phyloP scores from a whole-genome alignment of 2,113 vertebrate genomes.

The Macrotus californicus region DNA sequence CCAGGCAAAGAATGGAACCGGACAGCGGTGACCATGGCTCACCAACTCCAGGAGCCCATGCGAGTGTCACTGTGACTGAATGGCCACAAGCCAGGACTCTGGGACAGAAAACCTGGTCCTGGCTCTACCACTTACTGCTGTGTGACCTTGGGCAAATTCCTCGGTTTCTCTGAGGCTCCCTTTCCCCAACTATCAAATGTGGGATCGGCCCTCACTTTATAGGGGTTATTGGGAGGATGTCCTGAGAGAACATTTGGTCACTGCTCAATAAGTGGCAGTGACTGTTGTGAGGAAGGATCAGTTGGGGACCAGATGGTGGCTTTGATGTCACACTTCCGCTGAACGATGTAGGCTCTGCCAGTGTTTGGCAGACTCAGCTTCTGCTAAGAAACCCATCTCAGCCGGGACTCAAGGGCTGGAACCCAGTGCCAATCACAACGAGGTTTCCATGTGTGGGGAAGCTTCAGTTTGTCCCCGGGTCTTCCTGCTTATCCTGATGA shows the following conservation, averaged over 20 bases:
- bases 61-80: too few species aligned
- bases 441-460: neutral
- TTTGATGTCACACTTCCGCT: too few species aligned
- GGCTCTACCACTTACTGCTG: neutral
- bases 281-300: neutral
- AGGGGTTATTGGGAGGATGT: neutral
- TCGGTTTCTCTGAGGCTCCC: neutral
- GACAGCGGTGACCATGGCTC: accelerated
- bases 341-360: neutral
- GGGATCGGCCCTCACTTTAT: neutral
- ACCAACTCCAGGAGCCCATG: accelerated
- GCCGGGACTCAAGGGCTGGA: neutral
- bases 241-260: neutral
- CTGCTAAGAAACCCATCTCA: neutral
- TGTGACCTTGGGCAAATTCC: neutral
- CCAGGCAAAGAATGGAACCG: neutral
- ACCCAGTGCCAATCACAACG: neutral
- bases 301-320: neutral
- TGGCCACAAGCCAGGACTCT: neutral
- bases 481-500: neutral
- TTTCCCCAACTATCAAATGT: neutral
- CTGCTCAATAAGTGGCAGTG: neutral
- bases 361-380: neutral
- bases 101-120: neutral
- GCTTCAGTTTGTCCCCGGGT: neutral